Percentiles rank a stretch among this genome's conserved stretches.
Conservation (phyloP, 2,113 vertebrate species). For the Eurystomus gularis region DNA sequence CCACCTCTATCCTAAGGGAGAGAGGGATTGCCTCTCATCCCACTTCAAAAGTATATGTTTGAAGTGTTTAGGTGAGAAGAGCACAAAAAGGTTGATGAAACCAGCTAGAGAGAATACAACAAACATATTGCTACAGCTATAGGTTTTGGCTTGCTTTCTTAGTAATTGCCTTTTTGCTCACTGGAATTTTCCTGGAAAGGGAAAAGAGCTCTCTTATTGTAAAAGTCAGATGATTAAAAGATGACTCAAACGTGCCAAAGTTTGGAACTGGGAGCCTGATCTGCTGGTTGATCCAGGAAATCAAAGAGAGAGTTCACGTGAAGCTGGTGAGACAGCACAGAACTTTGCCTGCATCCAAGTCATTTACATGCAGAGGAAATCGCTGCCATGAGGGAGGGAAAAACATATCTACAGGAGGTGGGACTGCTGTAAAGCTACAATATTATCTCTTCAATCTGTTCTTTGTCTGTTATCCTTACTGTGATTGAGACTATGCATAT, state of each 20-base stretch:
- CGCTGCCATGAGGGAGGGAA: background rate
- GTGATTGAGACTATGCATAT: background rate
- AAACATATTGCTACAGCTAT: background rate
- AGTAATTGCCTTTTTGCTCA: background rate
- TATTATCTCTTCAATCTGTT: slow-evolving; percentile 50
- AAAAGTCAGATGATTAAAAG: background rate
- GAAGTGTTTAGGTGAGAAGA: background rate
- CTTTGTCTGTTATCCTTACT: slow-evolving; percentile 19
- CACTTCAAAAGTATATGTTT: background rate
- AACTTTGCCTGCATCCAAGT: background rate
- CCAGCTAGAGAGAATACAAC: background rate
- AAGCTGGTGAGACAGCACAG: background rate
- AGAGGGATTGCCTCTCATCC: background rate
- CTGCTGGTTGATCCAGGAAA: background rate
- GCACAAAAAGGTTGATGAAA: background rate
- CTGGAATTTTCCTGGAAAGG: slow-evolving; percentile 1
- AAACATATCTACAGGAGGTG: background rate
- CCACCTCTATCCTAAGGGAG: background rate
- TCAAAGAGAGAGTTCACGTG: background rate
- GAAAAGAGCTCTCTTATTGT: background rate
- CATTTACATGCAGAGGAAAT: slow-evolving; percentile 42
- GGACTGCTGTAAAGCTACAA: background rate
- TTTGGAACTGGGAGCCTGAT: background rate
- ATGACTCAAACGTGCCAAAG: background rate
- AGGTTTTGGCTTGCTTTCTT: background rate